phyloP scores from a whole-genome alignment of 2,113 vertebrate species.

The Myxocyprinus asiaticus region DNA sequence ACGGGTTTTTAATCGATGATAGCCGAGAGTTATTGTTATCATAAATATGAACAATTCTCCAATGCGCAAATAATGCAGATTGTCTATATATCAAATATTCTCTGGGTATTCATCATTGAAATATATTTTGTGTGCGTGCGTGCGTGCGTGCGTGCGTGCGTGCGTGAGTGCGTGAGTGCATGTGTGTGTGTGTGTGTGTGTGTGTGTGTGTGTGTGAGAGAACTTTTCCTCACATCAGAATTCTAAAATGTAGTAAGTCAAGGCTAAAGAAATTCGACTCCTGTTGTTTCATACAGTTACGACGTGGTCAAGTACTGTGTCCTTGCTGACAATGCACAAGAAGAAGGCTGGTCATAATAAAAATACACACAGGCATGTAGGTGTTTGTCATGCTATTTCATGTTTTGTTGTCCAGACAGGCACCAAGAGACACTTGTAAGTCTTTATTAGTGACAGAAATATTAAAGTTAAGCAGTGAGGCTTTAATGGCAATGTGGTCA shows the following conservation, averaged over 20 bases:
- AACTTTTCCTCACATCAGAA: too few relatives aligned
- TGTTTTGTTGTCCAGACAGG: background rate
- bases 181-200: too few relatives aligned
- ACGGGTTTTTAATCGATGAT: too few relatives aligned
- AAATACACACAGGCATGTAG: background rate
- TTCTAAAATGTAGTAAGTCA: too few relatives aligned
- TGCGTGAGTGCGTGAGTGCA: too few relatives aligned
- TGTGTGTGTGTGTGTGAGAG: too few relatives aligned
- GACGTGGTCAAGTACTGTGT: background rate
- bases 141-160: too few relatives aligned
- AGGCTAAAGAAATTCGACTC: background rate
- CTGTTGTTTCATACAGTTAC: background rate
- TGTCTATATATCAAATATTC: too few relatives aligned
- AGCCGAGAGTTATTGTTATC: too few relatives aligned
- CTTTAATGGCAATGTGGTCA: slow-evolving; percentile 7
- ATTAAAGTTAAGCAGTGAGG: slow-evolving; percentile 7
- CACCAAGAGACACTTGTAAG: background rate
- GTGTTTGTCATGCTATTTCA: background rate
- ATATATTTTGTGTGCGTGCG: too few relatives aligned
- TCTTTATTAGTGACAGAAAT: background rate
- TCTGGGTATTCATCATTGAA: too few relatives aligned
- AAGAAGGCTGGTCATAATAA: background rate
- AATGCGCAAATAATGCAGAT: background rate
- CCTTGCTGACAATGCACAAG: background rate
- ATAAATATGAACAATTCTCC: background rate